phyloP scores from a whole-genome alignment of 2,113 vertebrate species.

The Phylloscopus trochiloides region DNA sequence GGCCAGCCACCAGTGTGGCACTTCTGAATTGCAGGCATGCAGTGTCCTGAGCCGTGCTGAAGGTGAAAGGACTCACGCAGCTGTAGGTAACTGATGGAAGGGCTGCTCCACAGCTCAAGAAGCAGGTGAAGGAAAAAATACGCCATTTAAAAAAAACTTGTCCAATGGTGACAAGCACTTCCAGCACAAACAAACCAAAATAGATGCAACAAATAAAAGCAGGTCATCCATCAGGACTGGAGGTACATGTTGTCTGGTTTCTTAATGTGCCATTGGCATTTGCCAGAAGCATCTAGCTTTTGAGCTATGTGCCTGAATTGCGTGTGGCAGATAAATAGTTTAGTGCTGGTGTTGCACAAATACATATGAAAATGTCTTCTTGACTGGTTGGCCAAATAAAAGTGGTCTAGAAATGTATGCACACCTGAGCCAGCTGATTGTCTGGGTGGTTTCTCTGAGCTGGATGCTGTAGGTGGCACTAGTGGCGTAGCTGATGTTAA shows the following conservation, averaged over 20 bases:
- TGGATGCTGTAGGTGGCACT: constrained; percentile 12
- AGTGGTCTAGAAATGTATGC: not conserved
- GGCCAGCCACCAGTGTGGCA: not conserved
- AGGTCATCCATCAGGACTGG: not conserved
- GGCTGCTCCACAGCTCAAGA: not conserved
- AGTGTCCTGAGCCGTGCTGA: accelerated
- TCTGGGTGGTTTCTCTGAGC: not conserved
- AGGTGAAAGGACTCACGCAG: not conserved
- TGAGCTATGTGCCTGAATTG: not conserved
- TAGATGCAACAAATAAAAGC: not conserved
- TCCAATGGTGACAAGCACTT: not conserved
- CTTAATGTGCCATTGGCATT: not conserved
- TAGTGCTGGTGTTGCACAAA: not conserved
- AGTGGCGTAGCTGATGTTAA: not conserved
- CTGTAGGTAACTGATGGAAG: not conserved
- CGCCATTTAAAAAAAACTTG: not conserved
- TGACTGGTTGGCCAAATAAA: not conserved
- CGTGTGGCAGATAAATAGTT: not conserved
- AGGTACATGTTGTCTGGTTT: not conserved
- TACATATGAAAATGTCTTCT: not conserved
- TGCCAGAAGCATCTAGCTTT: not conserved
- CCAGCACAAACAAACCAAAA: not conserved
- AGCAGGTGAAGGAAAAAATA: not conserved
- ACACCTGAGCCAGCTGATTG: not conserved
- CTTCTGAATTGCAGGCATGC: not conserved